phyloP scores from a whole-genome alignment of 2,797 vertebrate species.

The Lophius americanus region DNA sequence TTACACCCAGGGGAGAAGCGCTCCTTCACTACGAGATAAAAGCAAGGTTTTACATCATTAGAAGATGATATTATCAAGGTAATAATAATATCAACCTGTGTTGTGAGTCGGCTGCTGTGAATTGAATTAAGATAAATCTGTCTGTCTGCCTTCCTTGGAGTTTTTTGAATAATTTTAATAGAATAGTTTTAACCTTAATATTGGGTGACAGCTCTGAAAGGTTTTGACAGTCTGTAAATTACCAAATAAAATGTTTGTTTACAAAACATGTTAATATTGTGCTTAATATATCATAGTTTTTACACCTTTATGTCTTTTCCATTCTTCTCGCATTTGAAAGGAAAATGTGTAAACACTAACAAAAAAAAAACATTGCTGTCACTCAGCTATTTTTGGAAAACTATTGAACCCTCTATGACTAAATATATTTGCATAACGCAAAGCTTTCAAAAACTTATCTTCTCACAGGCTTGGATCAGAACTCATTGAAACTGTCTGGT shows the following conservation, averaged over 20 bases:
- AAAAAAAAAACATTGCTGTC: slow-evolving; percentile 18
- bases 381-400: slow-evolving; percentile 47
- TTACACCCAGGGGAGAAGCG: slow-evolving; percentile 29
- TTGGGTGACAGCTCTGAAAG: too few species aligned
- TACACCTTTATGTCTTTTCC: neutral
- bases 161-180: neutral
- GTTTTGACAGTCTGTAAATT: neutral
- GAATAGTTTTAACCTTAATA: too few species aligned
- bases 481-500: slow-evolving; percentile 21
- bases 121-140: too few species aligned
- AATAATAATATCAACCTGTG: slow-evolving; percentile 39
- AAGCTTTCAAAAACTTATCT: slow-evolving; percentile 23
- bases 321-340: slow-evolving; percentile 18
- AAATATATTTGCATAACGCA: slow-evolving; percentile 34
- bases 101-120: slow-evolving; percentile 14
- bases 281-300: neutral
- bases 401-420: slow-evolving; percentile 32
- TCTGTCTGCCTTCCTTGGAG: neutral
- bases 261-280: neutral
- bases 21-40: slow-evolving; percentile 34
- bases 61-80: slow-evolving; percentile 50
- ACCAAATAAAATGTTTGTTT: neutral
- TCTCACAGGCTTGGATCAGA: neutral
- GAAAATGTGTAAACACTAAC: neutral
- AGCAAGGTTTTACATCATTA: slow-evolving; percentile 39